Evolutionary conservation across 2,797 vertebrate species (phyloP).

Genomic region (Gadopsis marmoratus): DNA sequence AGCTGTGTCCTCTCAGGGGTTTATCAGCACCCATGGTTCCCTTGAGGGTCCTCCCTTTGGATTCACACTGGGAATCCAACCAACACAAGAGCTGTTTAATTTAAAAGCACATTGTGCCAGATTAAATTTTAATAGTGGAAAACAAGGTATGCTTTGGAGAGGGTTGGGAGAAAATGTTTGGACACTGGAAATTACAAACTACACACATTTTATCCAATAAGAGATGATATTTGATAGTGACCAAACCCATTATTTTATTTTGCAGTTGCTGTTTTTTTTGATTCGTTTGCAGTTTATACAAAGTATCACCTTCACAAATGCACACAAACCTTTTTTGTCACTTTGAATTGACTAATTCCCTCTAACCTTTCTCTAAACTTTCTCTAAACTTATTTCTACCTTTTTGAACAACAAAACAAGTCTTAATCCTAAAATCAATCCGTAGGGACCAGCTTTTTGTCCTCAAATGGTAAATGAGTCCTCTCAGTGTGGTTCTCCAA

Average conservation of each 20-base stretch:
- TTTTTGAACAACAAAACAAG: background rate
- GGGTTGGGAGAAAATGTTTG: background rate
- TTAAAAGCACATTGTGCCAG: constrained; percentile 13
- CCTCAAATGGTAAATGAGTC: background rate
- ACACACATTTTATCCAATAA: background rate
- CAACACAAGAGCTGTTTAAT: constrained; percentile 7
- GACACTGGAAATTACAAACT: background rate
- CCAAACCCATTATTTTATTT: background rate
- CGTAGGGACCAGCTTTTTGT: background rate
- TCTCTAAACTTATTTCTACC: background rate
- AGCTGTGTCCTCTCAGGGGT: constrained; percentile 35
- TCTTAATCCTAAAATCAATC: background rate
- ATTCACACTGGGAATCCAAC: constrained; percentile 22
- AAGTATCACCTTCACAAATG: background rate
- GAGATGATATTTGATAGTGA: background rate
- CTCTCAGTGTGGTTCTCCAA: background rate
- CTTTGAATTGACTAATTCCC: background rate
- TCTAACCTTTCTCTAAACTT: background rate
- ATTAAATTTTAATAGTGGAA: background rate
- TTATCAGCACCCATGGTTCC: constrained; percentile 22
- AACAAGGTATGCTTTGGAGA: constrained; percentile 12
- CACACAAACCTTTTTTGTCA: background rate
- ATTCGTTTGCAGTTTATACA: background rate
- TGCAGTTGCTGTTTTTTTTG: background rate
- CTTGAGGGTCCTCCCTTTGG: constrained; percentile 7